Conservation (phyloP, 2,888 invertebrate genomes). For the Protodeltote pygarga region DNA sequence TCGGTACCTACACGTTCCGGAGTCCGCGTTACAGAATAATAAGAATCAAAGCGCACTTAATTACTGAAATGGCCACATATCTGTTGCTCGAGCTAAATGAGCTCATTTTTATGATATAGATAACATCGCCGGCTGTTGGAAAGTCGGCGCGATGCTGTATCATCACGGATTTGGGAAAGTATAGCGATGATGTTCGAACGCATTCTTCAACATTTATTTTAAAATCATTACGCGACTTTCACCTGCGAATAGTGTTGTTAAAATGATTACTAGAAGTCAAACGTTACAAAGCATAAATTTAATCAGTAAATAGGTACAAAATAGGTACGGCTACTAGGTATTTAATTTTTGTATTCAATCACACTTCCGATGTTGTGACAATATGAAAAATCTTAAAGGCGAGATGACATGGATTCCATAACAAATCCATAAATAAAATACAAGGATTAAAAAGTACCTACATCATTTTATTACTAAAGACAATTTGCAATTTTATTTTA, state of each 20-base stretch:
- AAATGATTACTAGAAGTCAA: slow-evolving; percentile 42
- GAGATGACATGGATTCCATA: too few relatives aligned
- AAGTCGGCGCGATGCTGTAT: slow-evolving; percentile 59
- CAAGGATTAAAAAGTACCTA: neutral
- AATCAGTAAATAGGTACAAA: slow-evolving; percentile 45
- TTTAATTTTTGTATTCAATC: slow-evolving; percentile 1
- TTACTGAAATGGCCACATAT: slow-evolving; percentile 72
- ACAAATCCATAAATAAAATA: neutral
- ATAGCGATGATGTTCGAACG: slow-evolving; percentile 62
- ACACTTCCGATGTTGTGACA: slow-evolving; percentile 7
- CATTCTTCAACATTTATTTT: slow-evolving; percentile 62
- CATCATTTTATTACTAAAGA: neutral
- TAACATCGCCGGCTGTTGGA: slow-evolving; percentile 56
- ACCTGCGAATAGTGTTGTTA: slow-evolving; percentile 52
- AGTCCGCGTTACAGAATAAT: slow-evolving; percentile 67
- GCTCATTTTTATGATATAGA: slow-evolving; percentile 63
- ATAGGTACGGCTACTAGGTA: slow-evolving; percentile 1
- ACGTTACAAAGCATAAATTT: slow-evolving; percentile 48
- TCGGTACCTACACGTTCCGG: slow-evolving; percentile 68
- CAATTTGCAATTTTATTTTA: slow-evolving; percentile 11
- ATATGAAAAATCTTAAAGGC: too few relatives aligned
- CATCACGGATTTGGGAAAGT: slow-evolving; percentile 71
- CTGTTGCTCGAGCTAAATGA: slow-evolving; percentile 63
- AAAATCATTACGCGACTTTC: slow-evolving; percentile 60
- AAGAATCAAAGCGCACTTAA: slow-evolving; percentile 66